Percentiles rank a stretch among this genome's conserved stretches.
These are phyloP conservation scores for Zaprionus gabonicus DNA, from an alignment of 1,140 invertebrate species.

Conservation along the genomic window DNA sequence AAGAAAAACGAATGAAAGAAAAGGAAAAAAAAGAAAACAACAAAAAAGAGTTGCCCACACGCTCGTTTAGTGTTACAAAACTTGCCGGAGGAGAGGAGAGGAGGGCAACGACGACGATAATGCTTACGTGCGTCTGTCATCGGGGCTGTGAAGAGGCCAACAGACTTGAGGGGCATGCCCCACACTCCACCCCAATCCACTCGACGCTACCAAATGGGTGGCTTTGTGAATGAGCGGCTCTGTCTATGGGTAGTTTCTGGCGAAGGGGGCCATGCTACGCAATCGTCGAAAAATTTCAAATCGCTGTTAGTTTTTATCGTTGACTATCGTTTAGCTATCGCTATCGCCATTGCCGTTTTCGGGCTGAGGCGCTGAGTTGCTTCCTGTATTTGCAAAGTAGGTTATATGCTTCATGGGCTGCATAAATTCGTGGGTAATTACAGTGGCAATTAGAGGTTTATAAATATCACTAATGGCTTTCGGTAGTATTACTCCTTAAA, in stretches of 20 bases:
- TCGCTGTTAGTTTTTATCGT: conserved; percentile 40
- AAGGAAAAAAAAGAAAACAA: conserved; percentile 32
- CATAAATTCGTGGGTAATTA: conserved; percentile 68
- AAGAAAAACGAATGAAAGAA: conserved; percentile 36
- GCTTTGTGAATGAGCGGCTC: conserved; percentile 4
- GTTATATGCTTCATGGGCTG: conserved; percentile 47
- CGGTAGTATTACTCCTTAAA: conserved; percentile 31
- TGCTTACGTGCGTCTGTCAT: conserved; percentile 71
- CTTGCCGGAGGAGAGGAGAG: conserved; percentile 26
- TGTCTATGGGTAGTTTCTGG: conserved; percentile 1
- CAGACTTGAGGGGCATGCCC: conserved; percentile 18
- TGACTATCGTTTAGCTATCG: conserved; percentile 30
- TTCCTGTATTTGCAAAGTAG: conserved; percentile 69
- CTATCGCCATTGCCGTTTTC: conserved; percentile 60
- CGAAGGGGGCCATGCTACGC: conserved; percentile 54
- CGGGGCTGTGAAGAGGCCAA: conserved; percentile 25
- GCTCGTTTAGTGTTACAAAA: conserved; percentile 72
- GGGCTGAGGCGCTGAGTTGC: conserved; percentile 27
- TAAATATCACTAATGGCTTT: conserved; percentile 72
- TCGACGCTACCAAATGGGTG: conserved; percentile 22
- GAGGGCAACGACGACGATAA: conserved; percentile 34
- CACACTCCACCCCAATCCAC: conserved; percentile 1
- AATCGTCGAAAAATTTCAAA: conserved; percentile 74
- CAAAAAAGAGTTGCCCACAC: conserved; percentile 64
- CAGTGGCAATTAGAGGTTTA: conserved; percentile 66